Conservation (phyloP, 1,140 invertebrate genomes). For the Tetramorium parvispinum region DNA sequence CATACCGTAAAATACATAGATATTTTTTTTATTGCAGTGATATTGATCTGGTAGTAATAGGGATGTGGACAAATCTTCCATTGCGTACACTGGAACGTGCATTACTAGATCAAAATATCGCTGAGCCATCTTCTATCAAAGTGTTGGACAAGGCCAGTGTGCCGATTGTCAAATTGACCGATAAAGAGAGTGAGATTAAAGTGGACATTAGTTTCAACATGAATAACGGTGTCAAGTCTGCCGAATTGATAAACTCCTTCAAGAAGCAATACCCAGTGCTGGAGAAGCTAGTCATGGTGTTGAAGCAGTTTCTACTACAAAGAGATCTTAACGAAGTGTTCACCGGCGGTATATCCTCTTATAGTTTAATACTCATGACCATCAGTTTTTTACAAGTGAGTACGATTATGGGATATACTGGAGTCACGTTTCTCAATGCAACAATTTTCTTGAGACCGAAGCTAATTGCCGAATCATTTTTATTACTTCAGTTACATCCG, state of each 20-base stretch:
- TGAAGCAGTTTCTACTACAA: constrained; percentile 99
- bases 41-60: constrained; percentile 98
- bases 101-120: constrained; percentile 94
- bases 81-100: constrained; percentile 96
- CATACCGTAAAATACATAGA: not conserved
- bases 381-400: constrained; percentile 98
- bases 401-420: not conserved
- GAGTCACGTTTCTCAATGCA: not conserved
- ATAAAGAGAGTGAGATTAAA: constrained; percentile 95
- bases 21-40: constrained; percentile 89
- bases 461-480: constrained; percentile 26
- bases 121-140: constrained; percentile 95
- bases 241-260: constrained; percentile 96
- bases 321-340: constrained; percentile 99
- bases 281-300: constrained; percentile 96
- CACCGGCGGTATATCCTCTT: constrained; percentile 99
- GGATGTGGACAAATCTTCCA: constrained; percentile 96
- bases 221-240: constrained; percentile 97
- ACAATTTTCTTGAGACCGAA: not conserved
- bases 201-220: constrained; percentile 99
- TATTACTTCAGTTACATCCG: constrained; percentile 89
- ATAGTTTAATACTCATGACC: constrained; percentile 99
- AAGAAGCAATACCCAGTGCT: constrained; percentile 93
- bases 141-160: constrained; percentile 98
- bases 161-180: constrained; percentile 99